Conservation (phyloP, 37 sponge, comb jelly and placozoan species). For the Haliclona indistincta region DNA sequence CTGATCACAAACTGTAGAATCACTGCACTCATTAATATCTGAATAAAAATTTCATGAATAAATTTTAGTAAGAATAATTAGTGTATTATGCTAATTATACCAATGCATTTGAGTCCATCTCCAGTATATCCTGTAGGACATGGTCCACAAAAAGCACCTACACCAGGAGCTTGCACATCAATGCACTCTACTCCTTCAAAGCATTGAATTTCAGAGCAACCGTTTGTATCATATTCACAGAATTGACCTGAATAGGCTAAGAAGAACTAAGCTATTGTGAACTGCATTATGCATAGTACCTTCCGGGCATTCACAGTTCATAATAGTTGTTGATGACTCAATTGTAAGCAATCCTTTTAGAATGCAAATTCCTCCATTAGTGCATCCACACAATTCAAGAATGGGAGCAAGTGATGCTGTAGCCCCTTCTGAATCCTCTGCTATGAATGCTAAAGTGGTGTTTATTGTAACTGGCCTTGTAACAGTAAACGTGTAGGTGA, state of each 20-base stretch:
- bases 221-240: too few relatives aligned
- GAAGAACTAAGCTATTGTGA: too few relatives aligned
- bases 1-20: neutral
- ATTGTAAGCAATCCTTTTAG: conserved; percentile 25
- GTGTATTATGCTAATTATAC: too few relatives aligned
- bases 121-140: too few relatives aligned
- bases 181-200: too few relatives aligned
- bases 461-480: neutral
- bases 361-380: conserved; percentile 54
- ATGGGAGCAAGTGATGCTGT: conserved; percentile 3
- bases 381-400: conserved; percentile 53
- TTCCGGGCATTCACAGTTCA: conserved; percentile 47
- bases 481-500: conserved; percentile 29
- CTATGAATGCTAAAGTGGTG: conserved; percentile 18
- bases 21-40: conserved; percentile 14
- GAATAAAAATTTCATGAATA: conserved; percentile 24
- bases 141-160: conserved; percentile 62
- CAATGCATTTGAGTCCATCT: conserved; percentile 62
- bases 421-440: conserved; percentile 30
- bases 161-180: conserved; percentile 45
- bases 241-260: conserved; percentile 47
- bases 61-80: too few relatives aligned
- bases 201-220: too few relatives aligned
- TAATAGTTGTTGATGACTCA: neutral
- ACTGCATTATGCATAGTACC: too few relatives aligned